phyloP scores from a whole-genome alignment of 2,113 vertebrate genomes.

The Sturnira hondurensis region DNA sequence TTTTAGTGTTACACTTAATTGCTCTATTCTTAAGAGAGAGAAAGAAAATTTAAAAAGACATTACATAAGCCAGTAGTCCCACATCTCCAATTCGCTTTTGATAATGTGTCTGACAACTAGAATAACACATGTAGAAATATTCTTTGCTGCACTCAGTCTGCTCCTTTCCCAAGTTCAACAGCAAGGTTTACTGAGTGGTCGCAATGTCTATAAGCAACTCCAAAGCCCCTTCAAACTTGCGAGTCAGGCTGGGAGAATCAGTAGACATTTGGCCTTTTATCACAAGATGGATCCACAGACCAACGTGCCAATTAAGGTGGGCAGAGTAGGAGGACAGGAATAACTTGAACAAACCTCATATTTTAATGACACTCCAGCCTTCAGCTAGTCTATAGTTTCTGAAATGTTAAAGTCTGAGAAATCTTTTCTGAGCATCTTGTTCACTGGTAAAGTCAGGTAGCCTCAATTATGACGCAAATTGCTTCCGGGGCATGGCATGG shows the following conservation, averaged over 20 bases:
- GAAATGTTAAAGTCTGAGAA: conserved; percentile 19
- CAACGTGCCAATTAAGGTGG: conserved; percentile 35
- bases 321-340: not conserved
- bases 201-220: not conserved
- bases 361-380: conserved; percentile 25
- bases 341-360: not conserved
- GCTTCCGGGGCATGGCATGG: not conserved
- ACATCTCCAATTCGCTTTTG: not conserved
- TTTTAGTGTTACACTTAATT: not conserved
- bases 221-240: not conserved
- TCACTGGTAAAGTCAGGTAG: not conserved
- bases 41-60: not conserved
- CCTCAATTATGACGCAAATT: not conserved
- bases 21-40: not conserved
- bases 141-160: not conserved
- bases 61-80: not conserved
- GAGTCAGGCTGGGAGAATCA: not conserved
- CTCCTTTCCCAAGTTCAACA: not conserved
- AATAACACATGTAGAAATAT: not conserved
- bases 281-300: not conserved
- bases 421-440: not conserved
- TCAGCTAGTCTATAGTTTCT: not conserved
- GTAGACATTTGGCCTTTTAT: conserved; percentile 45
- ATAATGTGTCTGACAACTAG: not conserved
- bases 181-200: conserved; percentile 3